These are phyloP conservation scores for Rhineura floridana DNA, from an alignment of 2,113 vertebrate species.

Conservation along the genomic window DNA sequence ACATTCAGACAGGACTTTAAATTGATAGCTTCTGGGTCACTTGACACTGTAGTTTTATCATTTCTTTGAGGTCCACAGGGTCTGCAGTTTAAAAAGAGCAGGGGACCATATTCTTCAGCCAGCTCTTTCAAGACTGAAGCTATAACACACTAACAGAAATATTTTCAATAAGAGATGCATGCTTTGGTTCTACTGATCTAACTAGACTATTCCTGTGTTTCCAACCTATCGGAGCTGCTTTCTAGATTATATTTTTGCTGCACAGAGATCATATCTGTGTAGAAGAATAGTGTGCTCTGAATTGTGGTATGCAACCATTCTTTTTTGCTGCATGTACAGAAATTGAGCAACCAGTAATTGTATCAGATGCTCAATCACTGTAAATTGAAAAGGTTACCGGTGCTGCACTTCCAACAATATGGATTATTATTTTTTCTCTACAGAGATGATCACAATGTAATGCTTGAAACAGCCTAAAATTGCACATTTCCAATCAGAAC, in stretches of 20 bases:
- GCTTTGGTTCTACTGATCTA: background rate
- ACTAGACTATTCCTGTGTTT: background rate
- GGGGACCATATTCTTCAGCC: background rate
- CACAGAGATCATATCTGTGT: background rate
- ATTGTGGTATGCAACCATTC: background rate
- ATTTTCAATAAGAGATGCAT: background rate
- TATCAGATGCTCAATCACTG: background rate
- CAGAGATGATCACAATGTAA: background rate
- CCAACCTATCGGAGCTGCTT: background rate
- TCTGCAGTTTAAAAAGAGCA: background rate
- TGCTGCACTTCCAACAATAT: background rate
- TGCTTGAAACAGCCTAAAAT: background rate
- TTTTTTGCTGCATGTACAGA: background rate
- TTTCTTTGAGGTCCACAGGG: background rate
- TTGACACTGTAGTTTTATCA: background rate
- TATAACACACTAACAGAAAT: background rate
- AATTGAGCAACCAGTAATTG: background rate
- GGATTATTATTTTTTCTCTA: background rate
- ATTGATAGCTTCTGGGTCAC: background rate
- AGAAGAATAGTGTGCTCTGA: background rate
- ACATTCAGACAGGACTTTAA: background rate
- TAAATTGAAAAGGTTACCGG: background rate
- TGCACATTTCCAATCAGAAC: background rate
- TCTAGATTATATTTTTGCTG: background rate
- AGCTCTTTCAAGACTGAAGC: background rate